Base-by-base conservation (phyloP, 2,113 vertebrate species). In the Neoarius graeffei region DNA sequence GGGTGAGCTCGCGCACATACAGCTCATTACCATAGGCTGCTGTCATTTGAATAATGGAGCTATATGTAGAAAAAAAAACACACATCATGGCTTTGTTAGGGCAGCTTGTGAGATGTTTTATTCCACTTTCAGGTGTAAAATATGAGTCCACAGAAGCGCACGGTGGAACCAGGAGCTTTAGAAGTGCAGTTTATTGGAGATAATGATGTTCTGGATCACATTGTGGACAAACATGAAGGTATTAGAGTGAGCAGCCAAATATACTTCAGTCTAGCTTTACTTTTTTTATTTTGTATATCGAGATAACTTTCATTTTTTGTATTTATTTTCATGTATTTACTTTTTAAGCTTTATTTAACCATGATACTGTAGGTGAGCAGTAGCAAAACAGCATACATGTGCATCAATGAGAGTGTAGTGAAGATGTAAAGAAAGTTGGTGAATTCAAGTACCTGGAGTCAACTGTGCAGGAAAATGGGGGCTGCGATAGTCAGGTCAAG, bases 121-220 rank as follows among this genome's bases (percentile, higher is more conserved):
- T 11, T 50, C 2, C 11, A 13, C 25, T 82, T 23, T 48, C 85
- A 69, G 84, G 30, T 35, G 69, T 56, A 27, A 94, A 90, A 83
- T 88, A 97, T 96, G 96, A 97, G 92, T 93, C 89, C 87, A 52
- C 35, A 59, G 64, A 92, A 91, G 3, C 81, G 76, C 13, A 17
- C 84, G 62, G 88, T 83, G 30, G 89, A 89, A 59, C 15, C 88
- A 23, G 88, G 86, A 67, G 89, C 88, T 11, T 84, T 97, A 87
- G 92, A 96, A 87, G 96, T 99, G 89, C 96, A 94, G 73, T 99
- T 99, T 91, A 93, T 99, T 71, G 93, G 96, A 0, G 98, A 99
- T 90, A 95, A 95, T 87, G 97, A 98, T 85, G 98, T 98, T 62
- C 88, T 98, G 93, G 96, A 95, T 84, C 97, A 99, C 92, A 99